These are phyloP conservation scores for Himalopsyche anomala DNA, from an alignment of 2,888 invertebrate genomes.

Conservation along the genomic window DNA sequence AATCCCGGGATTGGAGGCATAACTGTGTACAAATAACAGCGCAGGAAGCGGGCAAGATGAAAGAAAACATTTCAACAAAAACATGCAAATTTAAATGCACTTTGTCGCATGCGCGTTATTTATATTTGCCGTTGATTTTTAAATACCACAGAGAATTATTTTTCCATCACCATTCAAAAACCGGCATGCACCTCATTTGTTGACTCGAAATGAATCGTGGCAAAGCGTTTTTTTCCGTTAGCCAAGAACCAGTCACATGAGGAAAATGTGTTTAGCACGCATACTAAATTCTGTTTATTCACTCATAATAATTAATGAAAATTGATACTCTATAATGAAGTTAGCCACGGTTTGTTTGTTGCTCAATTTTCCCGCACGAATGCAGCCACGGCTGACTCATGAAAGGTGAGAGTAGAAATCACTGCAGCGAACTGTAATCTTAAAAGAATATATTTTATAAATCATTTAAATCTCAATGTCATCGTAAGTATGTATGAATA, in stretches of 20 bases:
- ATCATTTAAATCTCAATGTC: too few relatives aligned
- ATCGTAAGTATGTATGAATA: too few relatives aligned
- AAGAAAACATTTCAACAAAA: too few relatives aligned
- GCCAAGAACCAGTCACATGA: constrained; percentile 51
- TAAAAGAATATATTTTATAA: too few relatives aligned
- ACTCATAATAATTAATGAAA: constrained; percentile 63
- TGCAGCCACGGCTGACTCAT: neutral
- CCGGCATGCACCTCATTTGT: neutral
- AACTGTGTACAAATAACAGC: too few relatives aligned
- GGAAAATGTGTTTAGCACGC: constrained; percentile 56
- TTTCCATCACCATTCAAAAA: neutral
- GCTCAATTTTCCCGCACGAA: constrained; percentile 42
- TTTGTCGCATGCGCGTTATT: neutral
- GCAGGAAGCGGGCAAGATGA: too few relatives aligned
- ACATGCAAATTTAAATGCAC: too few relatives aligned
- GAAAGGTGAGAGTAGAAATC: neutral
- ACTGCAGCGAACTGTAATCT: too few relatives aligned
- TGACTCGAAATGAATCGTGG: constrained; percentile 33
- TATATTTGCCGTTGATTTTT: neutral
- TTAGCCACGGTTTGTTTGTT: constrained; percentile 55
- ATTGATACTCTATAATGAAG: constrained; percentile 64
- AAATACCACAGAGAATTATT: neutral
- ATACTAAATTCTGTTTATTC: constrained; percentile 53
- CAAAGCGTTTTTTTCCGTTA: constrained; percentile 23
- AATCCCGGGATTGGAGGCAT: too few relatives aligned